phyloP scores from a whole-genome alignment of 1,140 invertebrate species.

The Orchestia grillus region DNA sequence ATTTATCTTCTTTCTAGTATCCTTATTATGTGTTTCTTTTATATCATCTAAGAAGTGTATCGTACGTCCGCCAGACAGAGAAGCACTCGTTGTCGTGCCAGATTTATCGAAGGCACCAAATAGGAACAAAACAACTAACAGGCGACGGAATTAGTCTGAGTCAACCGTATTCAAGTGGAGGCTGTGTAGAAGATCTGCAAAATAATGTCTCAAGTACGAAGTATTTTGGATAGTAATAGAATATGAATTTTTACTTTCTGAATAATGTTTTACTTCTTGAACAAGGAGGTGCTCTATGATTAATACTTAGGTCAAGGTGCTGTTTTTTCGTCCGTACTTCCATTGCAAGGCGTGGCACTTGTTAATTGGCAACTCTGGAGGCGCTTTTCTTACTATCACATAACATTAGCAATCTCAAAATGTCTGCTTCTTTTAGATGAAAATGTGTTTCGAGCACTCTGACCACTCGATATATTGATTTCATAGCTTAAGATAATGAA shows the following conservation, averaged over 20 bases:
- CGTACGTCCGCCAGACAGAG: background rate
- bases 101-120: background rate
- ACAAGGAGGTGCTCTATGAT: background rate
- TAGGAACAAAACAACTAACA: background rate
- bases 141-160: background rate
- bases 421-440: too few species aligned
- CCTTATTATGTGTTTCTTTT: background rate
- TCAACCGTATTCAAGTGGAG: background rate
- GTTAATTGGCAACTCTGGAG: background rate
- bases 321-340: background rate
- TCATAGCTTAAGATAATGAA: too few species aligned
- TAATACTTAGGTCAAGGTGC: background rate
- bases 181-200: background rate
- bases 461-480: too few species aligned
- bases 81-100: background rate
- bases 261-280: background rate
- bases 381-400: background rate
- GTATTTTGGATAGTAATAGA: background rate
- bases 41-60: background rate
- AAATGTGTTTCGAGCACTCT: too few species aligned
- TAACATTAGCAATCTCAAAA: too few species aligned
- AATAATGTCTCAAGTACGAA: background rate
- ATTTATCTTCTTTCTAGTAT: background rate
- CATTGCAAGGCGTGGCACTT: background rate
- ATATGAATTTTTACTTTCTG: background rate